Evolutionary conservation across 1,140 invertebrate genomes (phyloP).

Genomic region (Ceratina japonica): DNA sequence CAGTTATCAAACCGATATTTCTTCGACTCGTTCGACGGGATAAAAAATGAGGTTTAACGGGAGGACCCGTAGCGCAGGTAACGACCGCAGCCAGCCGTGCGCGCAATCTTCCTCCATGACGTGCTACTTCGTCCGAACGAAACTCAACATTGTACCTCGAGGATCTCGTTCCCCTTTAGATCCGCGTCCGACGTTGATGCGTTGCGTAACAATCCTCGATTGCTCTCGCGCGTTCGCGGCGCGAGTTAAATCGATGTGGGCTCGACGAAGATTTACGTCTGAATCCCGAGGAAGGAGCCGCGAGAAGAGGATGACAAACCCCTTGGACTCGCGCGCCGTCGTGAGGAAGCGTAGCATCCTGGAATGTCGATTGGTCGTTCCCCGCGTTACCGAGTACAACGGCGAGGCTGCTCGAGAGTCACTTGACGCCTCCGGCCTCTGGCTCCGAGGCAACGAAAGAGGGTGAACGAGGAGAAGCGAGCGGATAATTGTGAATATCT

Average conservation of each 20-base stretch:
- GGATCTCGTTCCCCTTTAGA: background rate
- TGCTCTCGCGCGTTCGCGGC: background rate
- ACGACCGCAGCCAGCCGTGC: background rate
- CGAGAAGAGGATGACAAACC: constrained; percentile 42
- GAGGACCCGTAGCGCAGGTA: background rate
- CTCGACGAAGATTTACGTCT: constrained; percentile 19
- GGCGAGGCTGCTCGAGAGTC: constrained; percentile 24
- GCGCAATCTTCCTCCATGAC: constrained; percentile 27
- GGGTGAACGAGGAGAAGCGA: constrained; percentile 21
- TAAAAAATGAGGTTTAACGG: constrained; percentile 1
- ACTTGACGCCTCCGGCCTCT: constrained; percentile 40
- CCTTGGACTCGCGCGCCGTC: background rate
- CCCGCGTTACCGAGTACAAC: constrained; percentile 16
- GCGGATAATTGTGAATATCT: constrained; percentile 57
- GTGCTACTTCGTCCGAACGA: background rate
- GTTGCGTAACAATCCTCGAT: constrained; percentile 5
- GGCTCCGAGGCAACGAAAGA: constrained; percentile 2
- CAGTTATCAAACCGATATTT: background rate
- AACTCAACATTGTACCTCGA: constrained; percentile 3
- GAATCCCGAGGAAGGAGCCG: background rate
- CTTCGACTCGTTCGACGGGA: background rate
- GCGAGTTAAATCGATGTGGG: constrained; percentile 14
- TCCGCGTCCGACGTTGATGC: constrained; percentile 12
- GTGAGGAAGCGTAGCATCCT: constrained; percentile 23
- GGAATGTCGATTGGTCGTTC: constrained; percentile 48